phyloP scores from a whole-genome alignment of 1,140 invertebrate genomes.

The Procambarus clarkii region DNA sequence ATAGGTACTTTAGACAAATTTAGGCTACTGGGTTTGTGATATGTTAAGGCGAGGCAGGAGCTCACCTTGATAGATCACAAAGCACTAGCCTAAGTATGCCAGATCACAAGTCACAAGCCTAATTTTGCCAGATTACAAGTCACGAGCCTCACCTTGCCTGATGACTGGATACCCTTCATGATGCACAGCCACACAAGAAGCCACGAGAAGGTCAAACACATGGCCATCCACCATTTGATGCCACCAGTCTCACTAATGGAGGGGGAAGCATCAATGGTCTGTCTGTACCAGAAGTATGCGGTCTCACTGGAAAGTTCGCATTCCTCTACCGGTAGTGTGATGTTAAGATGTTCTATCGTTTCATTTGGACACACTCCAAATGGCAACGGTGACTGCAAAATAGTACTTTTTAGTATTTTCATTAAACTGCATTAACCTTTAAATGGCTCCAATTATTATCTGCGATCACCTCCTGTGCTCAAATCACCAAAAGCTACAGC shows the following conservation, averaged over 20 bases:
- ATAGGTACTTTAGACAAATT: no score
- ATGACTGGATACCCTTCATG: conserved; percentile 98
- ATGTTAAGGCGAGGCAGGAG: no score
- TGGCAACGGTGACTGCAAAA: conserved; percentile 83
- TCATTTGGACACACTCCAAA: conserved; percentile 87
- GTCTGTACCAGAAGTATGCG: conserved; percentile 92
- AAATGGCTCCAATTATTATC: no score
- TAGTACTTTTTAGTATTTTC: background rate
- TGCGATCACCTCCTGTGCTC: no score
- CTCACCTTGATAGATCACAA: no score
- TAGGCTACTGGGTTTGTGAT: no score
- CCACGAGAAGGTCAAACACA: conserved; percentile 95
- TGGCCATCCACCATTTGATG: conserved; percentile 95
- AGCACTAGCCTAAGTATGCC: no score
- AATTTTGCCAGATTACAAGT: no score
- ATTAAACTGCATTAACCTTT: background rate
- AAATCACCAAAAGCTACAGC: no score
- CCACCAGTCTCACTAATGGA: conserved; percentile 87
- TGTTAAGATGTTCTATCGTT: conserved; percentile 69
- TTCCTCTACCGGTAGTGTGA: conserved; percentile 78
- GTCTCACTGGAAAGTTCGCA: conserved; percentile 89
- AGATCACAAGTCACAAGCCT: no score
- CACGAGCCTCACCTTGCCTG: conserved; percentile 89
- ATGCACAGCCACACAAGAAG: conserved; percentile 96
- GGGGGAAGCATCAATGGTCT: conserved; percentile 88